A percentile compares a stretch with the other conserved stretches of the same genome.
Evolutionary conservation across 2,888 invertebrate species (phyloP).

Genomic region (Muschampia plurimacula): DNA sequence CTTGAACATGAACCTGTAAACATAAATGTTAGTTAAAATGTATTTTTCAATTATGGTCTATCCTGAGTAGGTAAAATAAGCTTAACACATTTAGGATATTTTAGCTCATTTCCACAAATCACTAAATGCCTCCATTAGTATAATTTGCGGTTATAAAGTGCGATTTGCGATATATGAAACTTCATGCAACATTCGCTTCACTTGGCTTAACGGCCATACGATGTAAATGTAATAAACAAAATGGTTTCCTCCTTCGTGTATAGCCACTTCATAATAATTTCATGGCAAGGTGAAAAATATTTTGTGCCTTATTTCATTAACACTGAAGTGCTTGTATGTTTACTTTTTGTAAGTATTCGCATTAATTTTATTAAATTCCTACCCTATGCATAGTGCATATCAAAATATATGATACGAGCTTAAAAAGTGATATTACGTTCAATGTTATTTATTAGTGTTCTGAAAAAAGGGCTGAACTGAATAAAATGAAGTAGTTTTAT

Average conservation of each 20-base stretch:
- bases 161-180: slow-evolving; percentile 43
- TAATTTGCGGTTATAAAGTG: slow-evolving; percentile 15
- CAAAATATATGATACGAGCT: too few relatives aligned
- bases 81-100: slow-evolving; percentile 30
- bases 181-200: slow-evolving; percentile 68
- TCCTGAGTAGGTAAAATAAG: neutral
- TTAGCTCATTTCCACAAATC: slow-evolving; percentile 8
- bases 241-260: slow-evolving; percentile 58
- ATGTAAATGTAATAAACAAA: slow-evolving; percentile 79
- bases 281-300: slow-evolving; percentile 37
- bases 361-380: slow-evolving; percentile 16
- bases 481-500: neutral
- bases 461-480: neutral
- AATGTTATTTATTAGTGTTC: too few relatives aligned
- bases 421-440: too few relatives aligned
- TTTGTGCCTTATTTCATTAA: slow-evolving; percentile 42
- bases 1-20: too few relatives aligned
- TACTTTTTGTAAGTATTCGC: neutral
- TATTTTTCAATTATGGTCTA: neutral
- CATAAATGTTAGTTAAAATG: neutral
- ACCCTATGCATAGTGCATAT: neutral
- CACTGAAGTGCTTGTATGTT: slow-evolving; percentile 4
- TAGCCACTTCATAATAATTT: slow-evolving; percentile 21
- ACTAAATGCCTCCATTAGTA: slow-evolving; percentile 16
- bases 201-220: slow-evolving; percentile 66